Conservation (phyloP, 2,797 vertebrate species). For the Chiloscyllium punctatum region DNA sequence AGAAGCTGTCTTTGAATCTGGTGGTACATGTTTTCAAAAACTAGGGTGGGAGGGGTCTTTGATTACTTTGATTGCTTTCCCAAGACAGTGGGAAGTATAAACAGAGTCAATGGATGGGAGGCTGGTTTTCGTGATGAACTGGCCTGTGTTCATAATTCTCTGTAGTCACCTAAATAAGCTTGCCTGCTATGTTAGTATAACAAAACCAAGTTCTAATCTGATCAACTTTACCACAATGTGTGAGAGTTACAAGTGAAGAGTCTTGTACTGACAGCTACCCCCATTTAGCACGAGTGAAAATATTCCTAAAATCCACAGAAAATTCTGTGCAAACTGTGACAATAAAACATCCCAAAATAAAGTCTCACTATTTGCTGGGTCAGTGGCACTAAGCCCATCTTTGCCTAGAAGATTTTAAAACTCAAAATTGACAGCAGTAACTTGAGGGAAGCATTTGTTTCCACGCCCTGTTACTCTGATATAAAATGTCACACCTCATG, state of each 20-base stretch:
- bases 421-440: not conserved
- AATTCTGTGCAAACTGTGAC: not conserved
- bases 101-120: too few species aligned
- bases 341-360: not conserved
- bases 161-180: too few species aligned
- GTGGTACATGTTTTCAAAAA: too few species aligned
- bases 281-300: not conserved
- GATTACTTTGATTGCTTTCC: too few species aligned
- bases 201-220: not conserved
- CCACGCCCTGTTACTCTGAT: not conserved
- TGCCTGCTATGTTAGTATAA: too few species aligned
- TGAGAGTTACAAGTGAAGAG: not conserved
- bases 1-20: too few species aligned
- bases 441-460: too few species aligned
- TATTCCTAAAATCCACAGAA: not conserved
- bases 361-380: not conserved
- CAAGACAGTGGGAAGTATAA: too few species aligned
- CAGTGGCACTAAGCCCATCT: not conserved
- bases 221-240: not conserved
- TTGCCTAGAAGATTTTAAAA: not conserved
- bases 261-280: not conserved
- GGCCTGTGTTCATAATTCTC: too few species aligned
- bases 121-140: too few species aligned
- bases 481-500: not conserved
- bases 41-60: too few species aligned